These are phyloP conservation scores for Brachionus calyciflorus DNA, from an alignment of 1,140 invertebrate species.

Conservation along the genomic window DNA sequence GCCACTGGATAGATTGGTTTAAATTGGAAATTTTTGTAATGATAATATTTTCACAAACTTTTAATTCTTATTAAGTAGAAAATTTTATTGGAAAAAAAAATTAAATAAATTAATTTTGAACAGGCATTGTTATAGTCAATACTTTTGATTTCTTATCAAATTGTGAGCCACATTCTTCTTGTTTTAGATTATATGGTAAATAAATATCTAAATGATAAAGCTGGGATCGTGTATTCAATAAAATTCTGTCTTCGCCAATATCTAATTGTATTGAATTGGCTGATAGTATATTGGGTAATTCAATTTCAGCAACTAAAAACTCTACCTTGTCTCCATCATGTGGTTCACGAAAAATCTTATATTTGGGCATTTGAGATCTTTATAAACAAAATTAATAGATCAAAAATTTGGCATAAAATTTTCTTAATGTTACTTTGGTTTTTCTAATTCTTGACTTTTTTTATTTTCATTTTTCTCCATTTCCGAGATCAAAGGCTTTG, in stretches of 20 bases:
- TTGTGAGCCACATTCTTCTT: slow-evolving; percentile 64
- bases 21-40: too few species aligned
- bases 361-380: slow-evolving; percentile 56
- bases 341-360: slow-evolving; percentile 58
- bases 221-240: slow-evolving; percentile 65
- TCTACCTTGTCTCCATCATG: slow-evolving; percentile 55
- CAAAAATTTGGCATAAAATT: not conserved
- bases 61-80: too few species aligned
- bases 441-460: not conserved
- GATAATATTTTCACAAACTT: too few species aligned
- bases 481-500: slow-evolving; percentile 59
- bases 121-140: slow-evolving; percentile 46
- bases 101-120: too few species aligned
- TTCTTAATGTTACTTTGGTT: not conserved
- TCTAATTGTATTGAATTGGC: slow-evolving; percentile 67
- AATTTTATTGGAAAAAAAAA: too few species aligned
- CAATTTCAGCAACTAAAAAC: slow-evolving; percentile 61
- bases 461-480: slow-evolving; percentile 49
- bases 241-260: slow-evolving; percentile 70
- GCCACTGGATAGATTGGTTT: too few species aligned
- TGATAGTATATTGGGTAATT: slow-evolving; percentile 65
- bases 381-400: too few species aligned
- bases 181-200: slow-evolving; percentile 66
- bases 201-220: slow-evolving; percentile 69
- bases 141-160: slow-evolving; percentile 66